Conservation (phyloP, 2,888 invertebrate genomes). For the Noctua pronuba region DNA sequence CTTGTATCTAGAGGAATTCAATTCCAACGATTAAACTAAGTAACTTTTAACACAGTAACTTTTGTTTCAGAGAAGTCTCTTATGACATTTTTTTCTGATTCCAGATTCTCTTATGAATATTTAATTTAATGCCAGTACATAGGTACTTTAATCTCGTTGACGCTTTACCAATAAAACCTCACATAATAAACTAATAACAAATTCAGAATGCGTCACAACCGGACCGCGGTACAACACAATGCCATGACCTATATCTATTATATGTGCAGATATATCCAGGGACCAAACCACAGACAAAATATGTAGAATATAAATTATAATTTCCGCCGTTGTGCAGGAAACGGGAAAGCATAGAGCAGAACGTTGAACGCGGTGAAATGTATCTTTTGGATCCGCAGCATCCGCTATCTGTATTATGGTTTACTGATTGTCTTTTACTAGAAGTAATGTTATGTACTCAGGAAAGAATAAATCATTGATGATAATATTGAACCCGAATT, state of each 20-base stretch:
- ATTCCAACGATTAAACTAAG: not conserved
- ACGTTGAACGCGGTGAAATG: constrained; percentile 36
- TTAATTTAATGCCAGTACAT: not conserved
- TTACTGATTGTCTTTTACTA: constrained; percentile 31
- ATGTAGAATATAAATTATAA: constrained; percentile 65
- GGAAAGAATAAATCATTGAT: not conserved
- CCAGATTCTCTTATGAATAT: no score
- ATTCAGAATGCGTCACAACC: constrained; percentile 19
- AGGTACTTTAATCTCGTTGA: not conserved
- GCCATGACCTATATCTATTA: constrained; percentile 38
- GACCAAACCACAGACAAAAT: constrained; percentile 58
- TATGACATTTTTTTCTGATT: no score
- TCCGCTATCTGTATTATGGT: constrained; percentile 21
- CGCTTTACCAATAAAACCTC: constrained; percentile 10
- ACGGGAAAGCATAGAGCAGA: constrained; percentile 48
- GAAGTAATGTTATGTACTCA: constrained; percentile 8
- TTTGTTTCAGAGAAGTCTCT: not conserved
- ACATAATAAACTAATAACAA: constrained; percentile 26
- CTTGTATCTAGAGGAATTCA: not conserved
- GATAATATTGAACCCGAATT: not conserved
- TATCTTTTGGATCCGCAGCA: constrained; percentile 25
- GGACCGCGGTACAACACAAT: not conserved
- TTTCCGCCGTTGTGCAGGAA: constrained; percentile 60
- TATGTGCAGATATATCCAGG: constrained; percentile 50
- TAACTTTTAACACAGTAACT: no score